A percentile compares a stretch with the other conserved stretches of the same genome.
These are phyloP conservation scores for Ferrisia virgata DNA, from an alignment of 2,888 invertebrate genomes.

Conservation along the genomic window DNA sequence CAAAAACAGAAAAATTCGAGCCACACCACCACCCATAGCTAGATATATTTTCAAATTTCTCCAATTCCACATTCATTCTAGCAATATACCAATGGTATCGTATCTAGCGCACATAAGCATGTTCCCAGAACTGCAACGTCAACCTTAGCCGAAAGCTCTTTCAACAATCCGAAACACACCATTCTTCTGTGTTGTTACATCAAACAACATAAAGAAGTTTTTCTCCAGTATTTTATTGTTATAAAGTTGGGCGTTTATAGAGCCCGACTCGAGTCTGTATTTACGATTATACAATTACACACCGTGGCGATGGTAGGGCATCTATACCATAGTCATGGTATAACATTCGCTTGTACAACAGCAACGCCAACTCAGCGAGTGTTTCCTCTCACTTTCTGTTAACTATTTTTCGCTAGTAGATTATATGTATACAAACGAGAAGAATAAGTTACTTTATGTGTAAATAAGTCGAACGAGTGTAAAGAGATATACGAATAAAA, in stretches of 20 bases:
- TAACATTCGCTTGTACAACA: neutral
- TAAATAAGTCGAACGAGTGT: neutral
- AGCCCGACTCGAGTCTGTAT: neutral
- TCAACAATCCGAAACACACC: neutral
- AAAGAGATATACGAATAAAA: neutral
- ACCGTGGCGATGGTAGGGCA: neutral
- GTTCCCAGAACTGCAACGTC: too few relatives aligned
- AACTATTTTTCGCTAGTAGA: neutral
- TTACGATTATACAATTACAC: constrained; percentile 9
- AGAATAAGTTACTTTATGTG: neutral
- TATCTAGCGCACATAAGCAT: too few relatives aligned
- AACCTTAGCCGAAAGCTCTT: neutral
- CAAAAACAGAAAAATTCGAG: too few relatives aligned
- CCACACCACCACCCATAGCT: too few relatives aligned
- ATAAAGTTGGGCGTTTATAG: neutral
- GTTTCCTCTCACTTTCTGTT: neutral
- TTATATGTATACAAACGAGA: neutral
- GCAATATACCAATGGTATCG: too few relatives aligned
- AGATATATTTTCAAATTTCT: too few relatives aligned
- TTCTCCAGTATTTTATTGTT: neutral
- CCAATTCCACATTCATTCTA: too few relatives aligned
- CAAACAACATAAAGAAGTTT: constrained; percentile 5
- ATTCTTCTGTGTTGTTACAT: constrained; percentile 16
- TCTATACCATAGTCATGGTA: too few relatives aligned
- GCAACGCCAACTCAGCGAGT: neutral